These are phyloP conservation scores for Leucophenga montana DNA, from an alignment of 2,888 invertebrate genomes.

Conservation along the genomic window DNA sequence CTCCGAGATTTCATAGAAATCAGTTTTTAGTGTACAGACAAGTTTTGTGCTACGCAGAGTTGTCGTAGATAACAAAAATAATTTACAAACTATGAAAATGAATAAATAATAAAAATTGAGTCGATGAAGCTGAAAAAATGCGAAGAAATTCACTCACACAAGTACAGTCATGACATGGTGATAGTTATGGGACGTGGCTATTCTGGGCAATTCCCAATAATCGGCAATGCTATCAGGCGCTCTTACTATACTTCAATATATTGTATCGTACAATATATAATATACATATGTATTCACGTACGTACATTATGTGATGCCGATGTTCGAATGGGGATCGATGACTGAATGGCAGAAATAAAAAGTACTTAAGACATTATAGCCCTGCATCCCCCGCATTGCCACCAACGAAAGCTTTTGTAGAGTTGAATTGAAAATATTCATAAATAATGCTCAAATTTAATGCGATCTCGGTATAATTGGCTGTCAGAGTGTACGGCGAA, in stretches of 20 bases:
- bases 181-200: too few relatives aligned
- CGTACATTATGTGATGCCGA: too few relatives aligned
- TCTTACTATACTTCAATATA: background rate
- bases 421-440: background rate
- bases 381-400: slow-evolving; percentile 15
- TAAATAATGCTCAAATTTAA: slow-evolving; percentile 31
- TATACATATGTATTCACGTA: background rate
- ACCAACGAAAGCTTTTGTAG: slow-evolving; percentile 25
- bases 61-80: too few relatives aligned
- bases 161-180: background rate
- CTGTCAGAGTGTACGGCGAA: slow-evolving; percentile 53
- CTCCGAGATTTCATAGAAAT: too few relatives aligned
- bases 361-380: slow-evolving; percentile 16
- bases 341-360: background rate
- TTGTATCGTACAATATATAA: background rate
- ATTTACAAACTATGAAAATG: too few relatives aligned
- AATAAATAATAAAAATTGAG: slow-evolving; percentile 5
- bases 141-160: background rate
- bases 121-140: background rate
- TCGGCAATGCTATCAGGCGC: slow-evolving; percentile 7
- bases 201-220: too few relatives aligned
- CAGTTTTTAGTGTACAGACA: too few relatives aligned
- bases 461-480: slow-evolving; percentile 62
- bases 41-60: too few relatives aligned
- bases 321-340: too few relatives aligned